A percentile compares a stretch with the other conserved stretches of the same genome.
These are phyloP conservation scores for Pseudomyrmex pallidus DNA, from an alignment of 1,140 invertebrate genomes.

Conservation along the genomic window DNA sequence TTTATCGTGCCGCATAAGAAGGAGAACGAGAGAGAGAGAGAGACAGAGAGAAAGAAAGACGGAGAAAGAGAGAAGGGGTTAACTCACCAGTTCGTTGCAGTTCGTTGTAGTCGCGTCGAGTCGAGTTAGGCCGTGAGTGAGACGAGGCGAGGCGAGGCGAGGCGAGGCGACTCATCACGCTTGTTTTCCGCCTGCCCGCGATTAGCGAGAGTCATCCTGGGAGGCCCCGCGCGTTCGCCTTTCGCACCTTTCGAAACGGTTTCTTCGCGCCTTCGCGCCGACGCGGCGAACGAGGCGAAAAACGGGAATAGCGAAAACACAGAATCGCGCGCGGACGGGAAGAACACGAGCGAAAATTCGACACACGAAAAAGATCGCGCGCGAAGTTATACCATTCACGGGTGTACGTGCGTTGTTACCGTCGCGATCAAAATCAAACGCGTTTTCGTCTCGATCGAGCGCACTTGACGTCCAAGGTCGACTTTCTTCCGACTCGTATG, in stretches of 20 bases:
- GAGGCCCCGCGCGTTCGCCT: conserved; percentile 68
- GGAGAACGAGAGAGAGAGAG: not conserved
- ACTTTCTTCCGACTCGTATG: no score
- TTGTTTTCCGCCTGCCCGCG: conserved; percentile 80
- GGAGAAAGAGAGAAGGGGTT: conserved; percentile 29
- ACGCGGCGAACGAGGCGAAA: conserved; percentile 20
- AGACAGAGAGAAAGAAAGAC: not conserved
- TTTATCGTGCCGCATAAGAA: conserved; percentile 25
- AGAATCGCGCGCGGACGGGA: not conserved
- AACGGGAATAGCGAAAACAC: not conserved
- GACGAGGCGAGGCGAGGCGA: conserved; percentile 34
- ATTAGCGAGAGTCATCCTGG: conserved; percentile 79
- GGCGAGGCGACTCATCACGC: conserved; percentile 79
- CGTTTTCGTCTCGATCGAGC: no score
- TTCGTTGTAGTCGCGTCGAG: conserved; percentile 56
- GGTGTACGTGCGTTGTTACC: no score
- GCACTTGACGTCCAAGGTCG: no score
- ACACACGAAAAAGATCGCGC: no score
- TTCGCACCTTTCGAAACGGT: conserved; percentile 78
- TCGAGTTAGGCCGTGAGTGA: conserved; percentile 57
- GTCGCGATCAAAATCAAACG: no score
- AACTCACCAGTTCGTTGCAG: conserved; percentile 47
- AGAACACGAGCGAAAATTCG: not conserved
- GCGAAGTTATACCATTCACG: no score
- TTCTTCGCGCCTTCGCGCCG: conserved; percentile 68